A percentile compares a stretch with the other conserved stretches of the same genome.
phyloP scores from a whole-genome alignment of 2,888 invertebrate genomes.

The Elegia similella region DNA sequence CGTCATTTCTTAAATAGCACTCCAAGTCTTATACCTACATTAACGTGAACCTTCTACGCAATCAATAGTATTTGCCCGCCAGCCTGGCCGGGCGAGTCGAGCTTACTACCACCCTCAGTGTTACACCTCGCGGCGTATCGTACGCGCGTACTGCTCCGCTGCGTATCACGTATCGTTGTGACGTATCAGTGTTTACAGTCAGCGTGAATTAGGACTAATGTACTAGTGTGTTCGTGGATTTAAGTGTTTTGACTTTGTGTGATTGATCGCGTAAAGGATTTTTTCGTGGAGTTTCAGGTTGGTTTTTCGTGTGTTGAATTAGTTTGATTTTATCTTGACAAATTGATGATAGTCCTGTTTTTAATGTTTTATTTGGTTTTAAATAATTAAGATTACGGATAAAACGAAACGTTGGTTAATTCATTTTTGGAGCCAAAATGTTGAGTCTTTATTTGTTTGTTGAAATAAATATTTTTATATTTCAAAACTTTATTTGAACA shows the following conservation, averaged over 20 bases:
- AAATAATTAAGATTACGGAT: neutral
- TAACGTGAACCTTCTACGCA: slow-evolving; percentile 25
- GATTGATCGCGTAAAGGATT: slow-evolving; percentile 13
- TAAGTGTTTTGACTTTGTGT: slow-evolving; percentile 22
- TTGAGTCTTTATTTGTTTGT: too few relatives aligned
- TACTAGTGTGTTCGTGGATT: slow-evolving; percentile 17
- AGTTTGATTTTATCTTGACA: slow-evolving; percentile 10
- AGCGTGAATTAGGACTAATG: slow-evolving; percentile 30
- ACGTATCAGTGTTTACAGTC: slow-evolving; percentile 17
- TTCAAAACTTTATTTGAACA: too few relatives aligned
- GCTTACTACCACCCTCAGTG: slow-evolving; percentile 72
- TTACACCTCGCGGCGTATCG: neutral
- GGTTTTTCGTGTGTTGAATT: slow-evolving; percentile 12
- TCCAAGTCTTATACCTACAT: neutral
- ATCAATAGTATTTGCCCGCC: slow-evolving; percentile 54
- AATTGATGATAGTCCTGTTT: slow-evolving; percentile 7
- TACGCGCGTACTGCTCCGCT: slow-evolving; percentile 1
- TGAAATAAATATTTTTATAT: too few relatives aligned
- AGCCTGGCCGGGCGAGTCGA: slow-evolving; percentile 71
- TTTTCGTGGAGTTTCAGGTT: slow-evolving; percentile 21
- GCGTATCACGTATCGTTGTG: neutral
- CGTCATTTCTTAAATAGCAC: too few relatives aligned
- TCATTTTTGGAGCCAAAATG: too few relatives aligned
- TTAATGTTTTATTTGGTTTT: slow-evolving; percentile 13
- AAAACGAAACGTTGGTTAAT: neutral